A percentile compares a stretch with the other conserved stretches of the same genome.
Conservation (phyloP, 2,113 vertebrate species). For the Serinus canaria region DNA sequence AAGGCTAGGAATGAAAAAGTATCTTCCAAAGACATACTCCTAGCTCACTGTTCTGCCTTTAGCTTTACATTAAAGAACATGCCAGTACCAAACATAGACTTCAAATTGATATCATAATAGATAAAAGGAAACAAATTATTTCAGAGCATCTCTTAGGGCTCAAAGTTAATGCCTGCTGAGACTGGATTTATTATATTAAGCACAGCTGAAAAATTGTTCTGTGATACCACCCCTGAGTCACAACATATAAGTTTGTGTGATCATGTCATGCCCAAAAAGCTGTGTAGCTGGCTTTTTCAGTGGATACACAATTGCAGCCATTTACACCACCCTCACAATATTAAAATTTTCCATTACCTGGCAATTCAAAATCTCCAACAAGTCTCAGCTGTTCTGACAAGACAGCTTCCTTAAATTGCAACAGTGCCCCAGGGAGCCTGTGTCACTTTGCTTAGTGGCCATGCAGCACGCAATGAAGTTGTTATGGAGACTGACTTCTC, state of each 20-base stretch:
- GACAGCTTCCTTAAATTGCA: not conserved
- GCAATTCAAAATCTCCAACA: not conserved
- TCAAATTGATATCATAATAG: not conserved
- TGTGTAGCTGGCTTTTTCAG: not conserved
- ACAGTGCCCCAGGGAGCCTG: not conserved
- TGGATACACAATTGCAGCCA: not conserved
- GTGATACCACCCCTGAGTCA: accelerated
- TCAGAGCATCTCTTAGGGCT: not conserved
- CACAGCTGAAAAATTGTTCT: not conserved
- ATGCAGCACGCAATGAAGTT: conserved; percentile 32
- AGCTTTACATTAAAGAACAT: not conserved
- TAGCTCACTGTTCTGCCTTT: not conserved
- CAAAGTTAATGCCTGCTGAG: not conserved
- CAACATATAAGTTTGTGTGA: not conserved
- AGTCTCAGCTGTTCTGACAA: not conserved
- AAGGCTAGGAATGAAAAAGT: not conserved
- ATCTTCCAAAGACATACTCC: not conserved
- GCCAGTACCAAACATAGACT: not conserved
- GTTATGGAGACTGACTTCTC: conserved; percentile 63
- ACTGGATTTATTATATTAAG: not conserved
- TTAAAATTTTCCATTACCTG: not conserved
- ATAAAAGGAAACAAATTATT: not conserved
- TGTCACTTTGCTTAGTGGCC: not conserved
- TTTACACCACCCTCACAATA: not conserved
- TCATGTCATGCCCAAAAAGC: not conserved